phyloP scores from a whole-genome alignment of 2,888 invertebrate genomes.

The Eretmocerus hayati region DNA sequence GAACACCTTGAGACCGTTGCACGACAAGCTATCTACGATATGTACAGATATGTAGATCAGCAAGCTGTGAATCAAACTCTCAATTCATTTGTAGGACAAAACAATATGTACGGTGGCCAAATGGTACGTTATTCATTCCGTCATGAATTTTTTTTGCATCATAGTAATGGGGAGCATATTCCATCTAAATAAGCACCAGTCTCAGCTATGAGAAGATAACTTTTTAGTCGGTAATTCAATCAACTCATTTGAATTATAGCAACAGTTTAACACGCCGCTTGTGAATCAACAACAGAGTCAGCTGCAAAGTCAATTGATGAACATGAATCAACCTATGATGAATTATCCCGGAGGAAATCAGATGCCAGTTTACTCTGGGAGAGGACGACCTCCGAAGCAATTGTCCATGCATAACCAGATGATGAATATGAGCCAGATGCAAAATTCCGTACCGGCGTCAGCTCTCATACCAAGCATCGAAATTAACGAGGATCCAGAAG shows the following conservation, averaged over 20 bases:
- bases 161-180: too few relatives aligned
- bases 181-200: too few relatives aligned
- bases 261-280: constrained; percentile 7
- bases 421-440: constrained; percentile 7
- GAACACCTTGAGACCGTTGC: constrained; percentile 32
- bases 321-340: constrained; percentile 46
- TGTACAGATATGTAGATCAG: constrained; percentile 38
- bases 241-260: constrained; percentile 2
- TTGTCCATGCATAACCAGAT: constrained; percentile 14
- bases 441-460: constrained; percentile 5
- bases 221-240: background rate
- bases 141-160: too few relatives aligned
- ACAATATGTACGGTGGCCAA: constrained; percentile 4
- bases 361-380: constrained; percentile 21
- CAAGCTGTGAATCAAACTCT: constrained; percentile 22
- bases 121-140: constrained; percentile 14
- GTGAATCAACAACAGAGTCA: constrained; percentile 41
- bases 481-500: too few relatives aligned
- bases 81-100: constrained; percentile 8
- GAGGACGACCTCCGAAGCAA: constrained; percentile 21
- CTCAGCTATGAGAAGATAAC: too few relatives aligned
- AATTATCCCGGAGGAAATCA: constrained; percentile 19
- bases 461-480: too few relatives aligned
- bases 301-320: constrained; percentile 38
- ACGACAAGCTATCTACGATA: constrained; percentile 31